These are phyloP conservation scores for Hetaerina titia DNA, from an alignment of 2,888 invertebrate species.

Conservation along the genomic window DNA sequence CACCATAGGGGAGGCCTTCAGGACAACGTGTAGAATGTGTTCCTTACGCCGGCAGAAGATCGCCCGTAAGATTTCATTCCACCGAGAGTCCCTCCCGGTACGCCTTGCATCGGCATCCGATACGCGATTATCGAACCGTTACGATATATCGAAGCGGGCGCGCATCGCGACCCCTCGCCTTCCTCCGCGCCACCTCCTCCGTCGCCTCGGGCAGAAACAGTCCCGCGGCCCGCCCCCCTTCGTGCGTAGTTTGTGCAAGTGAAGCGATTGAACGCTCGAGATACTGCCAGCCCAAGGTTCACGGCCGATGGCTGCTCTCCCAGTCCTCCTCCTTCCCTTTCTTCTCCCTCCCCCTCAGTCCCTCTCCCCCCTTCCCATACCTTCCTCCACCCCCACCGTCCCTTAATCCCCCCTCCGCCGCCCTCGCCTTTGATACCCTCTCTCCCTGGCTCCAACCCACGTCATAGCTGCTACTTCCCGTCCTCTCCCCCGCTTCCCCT, in stretches of 20 bases:
- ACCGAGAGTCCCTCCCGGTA: no score
- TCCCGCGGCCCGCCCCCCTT: not conserved
- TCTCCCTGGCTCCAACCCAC: not conserved
- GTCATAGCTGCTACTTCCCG: slow-evolving; percentile 31
- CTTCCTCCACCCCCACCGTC: not conserved
- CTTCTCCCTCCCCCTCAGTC: not conserved
- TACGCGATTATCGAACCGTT: not conserved
- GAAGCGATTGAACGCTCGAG: slow-evolving; percentile 48
- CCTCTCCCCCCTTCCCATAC: not conserved
- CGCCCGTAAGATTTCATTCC: no score
- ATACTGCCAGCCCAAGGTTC: slow-evolving; percentile 38
- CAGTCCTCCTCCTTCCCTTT: not conserved
- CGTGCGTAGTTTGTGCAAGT: slow-evolving; percentile 60
- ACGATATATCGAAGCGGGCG: not conserved
- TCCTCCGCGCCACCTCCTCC: not conserved
- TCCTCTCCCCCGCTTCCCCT: not conserved
- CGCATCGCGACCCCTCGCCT: not conserved
- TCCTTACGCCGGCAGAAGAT: no score
- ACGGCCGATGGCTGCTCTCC: not conserved
- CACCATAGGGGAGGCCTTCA: no score
- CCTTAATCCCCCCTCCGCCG: not conserved
- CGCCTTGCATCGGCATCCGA: no score
- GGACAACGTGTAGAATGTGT: no score
- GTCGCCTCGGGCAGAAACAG: not conserved
- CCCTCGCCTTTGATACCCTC: not conserved